Evolutionary conservation across 2,888 invertebrate species (phyloP).

Genomic region (Eristalis intricaria): DNA sequence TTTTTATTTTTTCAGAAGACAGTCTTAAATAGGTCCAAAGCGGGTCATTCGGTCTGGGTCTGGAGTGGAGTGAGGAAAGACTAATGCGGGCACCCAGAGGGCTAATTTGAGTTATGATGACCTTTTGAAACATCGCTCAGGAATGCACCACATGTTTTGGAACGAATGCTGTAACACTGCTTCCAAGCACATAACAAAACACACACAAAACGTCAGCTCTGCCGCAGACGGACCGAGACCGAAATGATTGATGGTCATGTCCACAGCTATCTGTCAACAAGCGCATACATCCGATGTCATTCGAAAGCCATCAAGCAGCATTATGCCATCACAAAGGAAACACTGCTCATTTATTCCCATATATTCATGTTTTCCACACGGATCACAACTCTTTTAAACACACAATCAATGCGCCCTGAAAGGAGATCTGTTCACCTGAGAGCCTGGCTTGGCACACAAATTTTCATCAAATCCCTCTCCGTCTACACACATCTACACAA

Average conservation of each 20-base stretch:
- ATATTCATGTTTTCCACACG: conserved; percentile 71
- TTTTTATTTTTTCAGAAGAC: neutral
- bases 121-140: conserved; percentile 18
- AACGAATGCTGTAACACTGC: conserved; percentile 29
- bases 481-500: conserved; percentile 48
- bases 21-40: neutral
- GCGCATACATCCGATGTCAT: conserved; percentile 72
- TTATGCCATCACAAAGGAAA: conserved; percentile 68
- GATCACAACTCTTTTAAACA: conserved; percentile 72
- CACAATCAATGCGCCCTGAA: conserved; percentile 64
- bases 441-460: conserved; percentile 40
- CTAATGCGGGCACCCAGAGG: conserved; percentile 28
- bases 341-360: conserved; percentile 68
- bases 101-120: conserved; percentile 51
- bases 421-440: conserved; percentile 65
- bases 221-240: neutral
- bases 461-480: conserved; percentile 63
- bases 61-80: conserved; percentile 23
- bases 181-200: conserved; percentile 41
- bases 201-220: conserved; percentile 48
- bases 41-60: neutral
- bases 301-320: conserved; percentile 72
- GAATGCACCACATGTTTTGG: conserved; percentile 48
- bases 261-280: conserved; percentile 80
- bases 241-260: conserved; percentile 77